Evolutionary conservation across 2,113 vertebrate species (phyloP), one percentile per base, ranked within the genome.

Genomic region (Diadophis punctatus): DNA sequence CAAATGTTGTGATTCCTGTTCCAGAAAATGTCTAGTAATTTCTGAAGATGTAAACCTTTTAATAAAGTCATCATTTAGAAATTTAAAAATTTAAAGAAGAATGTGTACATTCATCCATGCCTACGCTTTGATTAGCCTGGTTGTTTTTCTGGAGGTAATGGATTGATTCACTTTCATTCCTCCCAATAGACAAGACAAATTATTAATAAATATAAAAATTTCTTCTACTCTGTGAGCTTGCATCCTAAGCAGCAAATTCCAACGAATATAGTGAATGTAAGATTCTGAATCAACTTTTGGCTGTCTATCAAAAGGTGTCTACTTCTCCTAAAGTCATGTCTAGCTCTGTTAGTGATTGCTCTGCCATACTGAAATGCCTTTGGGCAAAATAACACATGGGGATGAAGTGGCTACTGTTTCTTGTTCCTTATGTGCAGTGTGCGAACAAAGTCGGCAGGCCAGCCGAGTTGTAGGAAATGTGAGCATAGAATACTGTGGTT

Each of bases 161-260:
- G 56, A 53, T 95, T 63, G 58, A 20, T 88, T 90, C 60, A 63
- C 27, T 88, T 86, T 94, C 49, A 8, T 93, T 92, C 46, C 63
- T 93, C 43, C 58, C 39, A 87, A 80, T 92, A 96, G 93, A 90
- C 89, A 97, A 95, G 56, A 30, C 87, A 39, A 58, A 8, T 92
- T 86, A 3, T 0, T 84, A 90, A 91, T 86, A 90, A 87, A 84
- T 80, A 88, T 60, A 88, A 89, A n/a, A 12, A 46, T 2, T 46
- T 91, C 0, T 0, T 74, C 60, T 23, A 25, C 8, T 6, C 6
- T 22, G 8, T 52, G 46, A 90, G 34, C 52, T 92, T 51, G 7
- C 4, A 1, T 23, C 88, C 27, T 46, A 7, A 10, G 1, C 8
- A 7, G 2, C 68, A 68, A 60, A 80, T 92, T 87, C 80, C 58